Base-by-base conservation (phyloP, 2,797 vertebrate genomes). In the Megaceryle alcyon region DNA sequence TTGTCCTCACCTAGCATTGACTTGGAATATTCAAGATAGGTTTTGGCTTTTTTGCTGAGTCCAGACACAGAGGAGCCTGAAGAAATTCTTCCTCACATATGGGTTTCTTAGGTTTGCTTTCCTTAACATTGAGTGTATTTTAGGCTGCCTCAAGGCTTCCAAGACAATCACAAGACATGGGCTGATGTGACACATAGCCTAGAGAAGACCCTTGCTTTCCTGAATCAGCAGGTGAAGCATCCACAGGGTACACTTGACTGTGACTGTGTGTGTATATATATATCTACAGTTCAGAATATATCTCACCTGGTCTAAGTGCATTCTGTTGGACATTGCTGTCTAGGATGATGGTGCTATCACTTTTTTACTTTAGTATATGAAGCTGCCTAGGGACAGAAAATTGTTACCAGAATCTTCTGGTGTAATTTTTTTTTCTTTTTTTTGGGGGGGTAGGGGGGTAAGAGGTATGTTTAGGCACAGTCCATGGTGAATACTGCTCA, bases 81-180 rank as follows among this genome's bases (percentile, higher is more conserved):
- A 28, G 13, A 31, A 85, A 5, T 12, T 51, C 33, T 63, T 88
- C 41, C 8, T 66, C 21, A 7, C 21, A 8, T 35, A 15, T 0
- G 7, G 7, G 5, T 77, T 90, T 72, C 33, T 65, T 69, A 54
- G 10, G 16, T 5, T 46, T 33, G 53, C 39, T 88, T 93, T 82
- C n/a, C 20, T 65, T 72, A 61, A 41, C 6, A 39, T 3, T 0
- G 0, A 35, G 18, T 33, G 20, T 3, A 7, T 71, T 86, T 68
- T 59, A 35, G 15, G 12, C 17, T 82, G 35, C 14, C n/a, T 14
- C 15, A 65, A 49, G 53, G 13, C 19, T 69, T 83, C 39, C 56
- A 49, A 49, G 31, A 37, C 15, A 82, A 21, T 8, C 12, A 53
- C 23, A 54, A 66, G 13, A 13, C 12, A 7, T 49, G 37, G 37